Evolutionary conservation across 2,113 vertebrate genomes (phyloP).

Genomic region (Barnardius zonarius): DNA sequence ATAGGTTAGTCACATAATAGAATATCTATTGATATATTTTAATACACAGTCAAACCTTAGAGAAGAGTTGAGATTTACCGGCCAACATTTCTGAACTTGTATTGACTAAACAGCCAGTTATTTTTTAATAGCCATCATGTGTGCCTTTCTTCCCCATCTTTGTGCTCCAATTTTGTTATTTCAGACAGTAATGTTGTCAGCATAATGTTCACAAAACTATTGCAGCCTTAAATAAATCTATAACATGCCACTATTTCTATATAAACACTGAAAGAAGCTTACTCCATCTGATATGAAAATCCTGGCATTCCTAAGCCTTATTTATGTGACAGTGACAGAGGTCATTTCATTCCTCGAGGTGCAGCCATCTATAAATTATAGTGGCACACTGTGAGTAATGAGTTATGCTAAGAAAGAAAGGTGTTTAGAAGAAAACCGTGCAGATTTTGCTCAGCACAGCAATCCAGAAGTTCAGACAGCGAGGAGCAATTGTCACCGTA

Average conservation of each 20-base stretch:
- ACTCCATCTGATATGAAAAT: conserved; percentile 63
- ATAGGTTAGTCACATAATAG: conserved; percentile 38
- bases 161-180: conserved; percentile 29
- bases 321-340: conserved; percentile 64
- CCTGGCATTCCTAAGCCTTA: conserved; percentile 44
- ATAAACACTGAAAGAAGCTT: conserved; percentile 34
- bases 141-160: neutral
- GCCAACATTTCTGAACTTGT: conserved; percentile 61
- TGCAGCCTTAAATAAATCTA: conserved; percentile 67
- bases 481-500: conserved; percentile 22
- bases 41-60: conserved; percentile 35
- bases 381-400: conserved; percentile 42
- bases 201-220: conserved; percentile 21
- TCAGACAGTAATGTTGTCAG: conserved; percentile 28
- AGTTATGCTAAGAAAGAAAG: conserved; percentile 55
- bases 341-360: conserved; percentile 58
- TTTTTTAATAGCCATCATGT: conserved; percentile 60
- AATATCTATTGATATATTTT: conserved; percentile 59
- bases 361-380: conserved; percentile 69
- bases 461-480: neutral
- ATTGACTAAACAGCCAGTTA: conserved; percentile 57
- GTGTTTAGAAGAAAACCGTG: conserved; percentile 41
- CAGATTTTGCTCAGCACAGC: conserved; percentile 47
- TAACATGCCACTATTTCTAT: conserved; percentile 16
- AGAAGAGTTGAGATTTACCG: conserved; percentile 59